Percentiles rank a stretch among this genome's conserved stretches.
These are phyloP conservation scores for Paramormyrops kingsleyae DNA, from an alignment of 2,113 vertebrate genomes.

Conservation along the genomic window DNA sequence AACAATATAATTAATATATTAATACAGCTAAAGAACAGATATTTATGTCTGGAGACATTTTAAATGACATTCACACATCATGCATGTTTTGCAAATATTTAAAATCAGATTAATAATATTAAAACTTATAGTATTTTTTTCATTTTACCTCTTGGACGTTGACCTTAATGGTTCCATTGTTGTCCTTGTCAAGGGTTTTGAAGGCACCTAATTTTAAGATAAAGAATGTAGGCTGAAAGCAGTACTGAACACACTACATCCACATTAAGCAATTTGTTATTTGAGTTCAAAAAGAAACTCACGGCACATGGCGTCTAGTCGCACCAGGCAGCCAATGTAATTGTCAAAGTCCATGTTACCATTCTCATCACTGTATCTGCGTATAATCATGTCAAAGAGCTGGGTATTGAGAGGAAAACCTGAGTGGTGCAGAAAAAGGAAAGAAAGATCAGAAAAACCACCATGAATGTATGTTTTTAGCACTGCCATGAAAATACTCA, in stretches of 20 bases:
- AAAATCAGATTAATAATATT: not conserved
- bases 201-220: constrained; percentile 69
- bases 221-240: not conserved
- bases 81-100: not conserved
- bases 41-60: not conserved
- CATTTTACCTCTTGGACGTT: constrained; percentile 74
- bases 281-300: constrained; percentile 41
- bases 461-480: not conserved
- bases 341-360: constrained; percentile 88
- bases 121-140: not conserved
- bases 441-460: not conserved
- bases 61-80: not conserved
- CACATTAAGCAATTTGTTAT: not conserved
- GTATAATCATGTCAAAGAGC: constrained; percentile 65
- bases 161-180: constrained; percentile 72
- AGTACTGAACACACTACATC: not conserved
- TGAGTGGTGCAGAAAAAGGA: constrained; percentile 26
- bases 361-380: constrained; percentile 68
- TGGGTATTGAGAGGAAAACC: constrained; percentile 77
- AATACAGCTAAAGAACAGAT: not conserved
- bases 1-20: not conserved
- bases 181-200: constrained; percentile 75
- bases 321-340: constrained; percentile 86
- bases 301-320: constrained; percentile 90
- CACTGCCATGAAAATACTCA: not conserved